A percentile compares a stretch with the other conserved stretches of the same genome.
Evolutionary conservation across 2,113 vertebrate species (phyloP).

Genomic region (Falcunculus frontatus): DNA sequence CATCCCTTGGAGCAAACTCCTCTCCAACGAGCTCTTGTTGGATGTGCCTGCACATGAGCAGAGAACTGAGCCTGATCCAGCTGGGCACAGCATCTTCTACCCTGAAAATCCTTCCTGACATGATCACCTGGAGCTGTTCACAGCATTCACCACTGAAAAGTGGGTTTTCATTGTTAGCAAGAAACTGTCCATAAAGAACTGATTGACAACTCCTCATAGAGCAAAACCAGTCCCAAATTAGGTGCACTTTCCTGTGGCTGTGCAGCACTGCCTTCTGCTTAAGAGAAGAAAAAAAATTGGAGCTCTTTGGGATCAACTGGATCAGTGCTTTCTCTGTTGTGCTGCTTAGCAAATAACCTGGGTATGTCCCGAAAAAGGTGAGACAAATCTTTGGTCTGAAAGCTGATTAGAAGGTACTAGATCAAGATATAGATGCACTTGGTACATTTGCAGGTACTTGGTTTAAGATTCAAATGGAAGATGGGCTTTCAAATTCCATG

Average conservation of each 20-base stretch:
- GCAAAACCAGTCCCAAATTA: background rate
- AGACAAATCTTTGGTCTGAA: background rate
- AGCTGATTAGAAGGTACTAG: background rate
- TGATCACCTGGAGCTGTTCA: background rate
- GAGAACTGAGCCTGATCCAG: background rate
- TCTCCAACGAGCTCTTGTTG: background rate
- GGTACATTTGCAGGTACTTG: background rate
- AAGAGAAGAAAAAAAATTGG: background rate
- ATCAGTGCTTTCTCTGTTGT: background rate
- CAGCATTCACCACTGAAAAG: background rate
- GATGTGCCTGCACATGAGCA: background rate
- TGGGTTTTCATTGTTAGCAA: background rate
- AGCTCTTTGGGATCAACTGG: background rate
- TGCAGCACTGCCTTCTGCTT: background rate
- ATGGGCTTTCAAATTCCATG: conserved; percentile 3
- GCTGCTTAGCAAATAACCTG: background rate
- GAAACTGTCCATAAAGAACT: background rate
- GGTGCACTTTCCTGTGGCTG: background rate
- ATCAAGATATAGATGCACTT: background rate
- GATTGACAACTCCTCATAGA: background rate
- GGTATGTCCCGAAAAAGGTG: background rate
- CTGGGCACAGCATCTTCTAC: background rate
- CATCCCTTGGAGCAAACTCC: background rate
- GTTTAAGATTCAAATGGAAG: conserved; percentile 40
- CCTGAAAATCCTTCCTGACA: background rate